These are phyloP conservation scores for Cliona cf. orientalis DNA, from an alignment of 37 sponge, comb jelly and placozoan genomes.

Conservation along the genomic window DNA sequence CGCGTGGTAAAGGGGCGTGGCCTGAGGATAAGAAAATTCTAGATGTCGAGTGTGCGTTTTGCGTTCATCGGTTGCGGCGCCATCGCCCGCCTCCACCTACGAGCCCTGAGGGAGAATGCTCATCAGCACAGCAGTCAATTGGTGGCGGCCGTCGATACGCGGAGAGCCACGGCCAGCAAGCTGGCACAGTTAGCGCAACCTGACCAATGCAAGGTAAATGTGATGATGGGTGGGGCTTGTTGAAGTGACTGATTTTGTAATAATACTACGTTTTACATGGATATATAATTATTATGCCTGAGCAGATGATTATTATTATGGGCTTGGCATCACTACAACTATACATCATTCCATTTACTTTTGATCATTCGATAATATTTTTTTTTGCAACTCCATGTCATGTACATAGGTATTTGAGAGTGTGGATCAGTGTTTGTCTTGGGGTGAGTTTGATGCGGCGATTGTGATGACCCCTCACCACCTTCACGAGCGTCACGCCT, in stretches of 20 bases:
- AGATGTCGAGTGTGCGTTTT: conserved; percentile 39
- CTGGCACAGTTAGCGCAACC: no score
- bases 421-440: not conserved
- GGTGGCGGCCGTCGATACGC: conserved; percentile 33
- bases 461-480: conserved; percentile 63
- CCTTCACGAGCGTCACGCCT: conserved; percentile 47
- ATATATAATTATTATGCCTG: no score
- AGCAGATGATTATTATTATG: no score
- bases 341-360: not conserved
- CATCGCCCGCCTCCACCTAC: conserved; percentile 31
- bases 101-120: conserved; percentile 32
- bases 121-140: not conserved
- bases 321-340: not conserved
- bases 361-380: not conserved
- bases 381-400: not conserved
- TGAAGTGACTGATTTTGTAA: no score
- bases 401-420: not conserved
- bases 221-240: not conserved
- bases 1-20: no score
- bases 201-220: conserved; percentile 19
- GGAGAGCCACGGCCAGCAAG: conserved; percentile 3
- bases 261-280: no score
- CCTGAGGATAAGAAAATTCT: no score
- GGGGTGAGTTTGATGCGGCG: conserved; percentile 47
- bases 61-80: conserved; percentile 56